phyloP scores from a whole-genome alignment of 2,888 invertebrate genomes.

The Melinaea menophilus region DNA sequence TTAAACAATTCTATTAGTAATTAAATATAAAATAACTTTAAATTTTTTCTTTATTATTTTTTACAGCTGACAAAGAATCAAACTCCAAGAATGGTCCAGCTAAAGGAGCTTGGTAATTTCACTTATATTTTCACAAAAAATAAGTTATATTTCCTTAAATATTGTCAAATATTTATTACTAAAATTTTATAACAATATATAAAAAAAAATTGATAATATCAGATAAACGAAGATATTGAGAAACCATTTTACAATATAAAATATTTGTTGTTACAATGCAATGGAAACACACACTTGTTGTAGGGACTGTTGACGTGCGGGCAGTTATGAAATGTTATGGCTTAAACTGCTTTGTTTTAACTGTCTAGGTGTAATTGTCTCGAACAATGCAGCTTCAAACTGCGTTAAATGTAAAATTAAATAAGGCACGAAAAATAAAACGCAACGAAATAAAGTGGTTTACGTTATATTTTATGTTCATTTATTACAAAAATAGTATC shows the following conservation, averaged over 20 bases:
- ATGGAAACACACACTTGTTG: constrained; percentile 27
- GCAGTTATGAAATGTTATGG: constrained; percentile 33
- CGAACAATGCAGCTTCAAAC: constrained; percentile 30
- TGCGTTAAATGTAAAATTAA: constrained; percentile 28
- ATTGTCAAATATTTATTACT: background rate
- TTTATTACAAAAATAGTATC: background rate
- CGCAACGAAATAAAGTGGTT: background rate
- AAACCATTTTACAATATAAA: background rate
- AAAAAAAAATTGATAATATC: background rate
- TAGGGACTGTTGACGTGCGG: constrained; percentile 35
- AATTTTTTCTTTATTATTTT: too few relatives aligned
- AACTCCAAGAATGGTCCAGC: too few relatives aligned
- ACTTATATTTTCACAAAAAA: too few relatives aligned
- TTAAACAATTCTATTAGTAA: background rate
- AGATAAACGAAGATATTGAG: too few relatives aligned
- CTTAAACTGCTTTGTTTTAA: constrained; percentile 32
- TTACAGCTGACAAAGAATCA: too few relatives aligned
- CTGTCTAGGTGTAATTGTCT: constrained; percentile 31
- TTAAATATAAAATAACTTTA: background rate
- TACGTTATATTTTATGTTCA: background rate
- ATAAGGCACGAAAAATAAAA: constrained; percentile 12
- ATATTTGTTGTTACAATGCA: constrained; percentile 5
- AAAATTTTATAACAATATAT: background rate
- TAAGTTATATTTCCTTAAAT: too few relatives aligned
- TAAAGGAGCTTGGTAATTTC: too few relatives aligned